These are phyloP conservation scores for Syngnathus scovelli DNA, from an alignment of 2,113 vertebrate genomes.

Conservation along the genomic window DNA sequence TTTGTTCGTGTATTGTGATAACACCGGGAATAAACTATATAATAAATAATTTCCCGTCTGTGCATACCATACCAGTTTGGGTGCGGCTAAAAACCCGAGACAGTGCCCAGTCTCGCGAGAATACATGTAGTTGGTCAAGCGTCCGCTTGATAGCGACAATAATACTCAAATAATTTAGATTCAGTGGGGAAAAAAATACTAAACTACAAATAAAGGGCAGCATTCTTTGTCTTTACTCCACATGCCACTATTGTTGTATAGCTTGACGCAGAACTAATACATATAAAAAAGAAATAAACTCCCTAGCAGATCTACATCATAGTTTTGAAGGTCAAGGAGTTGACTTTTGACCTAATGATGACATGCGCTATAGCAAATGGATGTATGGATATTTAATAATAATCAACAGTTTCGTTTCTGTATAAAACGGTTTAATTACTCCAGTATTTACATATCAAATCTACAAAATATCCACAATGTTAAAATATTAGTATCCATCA, in stretches of 20 bases:
- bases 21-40: background rate
- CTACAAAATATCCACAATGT: conserved; percentile 73
- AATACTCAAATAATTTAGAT: background rate
- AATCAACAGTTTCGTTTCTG: conserved; percentile 30
- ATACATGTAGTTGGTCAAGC: background rate
- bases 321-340: no score
- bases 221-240: no score
- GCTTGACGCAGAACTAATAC: no score
- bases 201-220: no score
- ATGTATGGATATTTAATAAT: conserved; percentile 8
- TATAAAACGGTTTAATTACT: conserved; percentile 72
- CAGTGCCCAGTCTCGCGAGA: background rate
- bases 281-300: no score
- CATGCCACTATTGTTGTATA: no score
- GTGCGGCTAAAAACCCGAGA: background rate
- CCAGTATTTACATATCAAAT: conserved; percentile 72
- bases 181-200: background rate
- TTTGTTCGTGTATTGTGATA: background rate
- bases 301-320: no score
- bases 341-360: background rate
- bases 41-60: background rate
- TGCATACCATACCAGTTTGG: background rate
- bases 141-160: conserved; percentile 38
- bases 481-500: conserved; percentile 61
- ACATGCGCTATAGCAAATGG: background rate